Conservation (phyloP, 2,888 invertebrate genomes). For the Megamerina dolium region DNA sequence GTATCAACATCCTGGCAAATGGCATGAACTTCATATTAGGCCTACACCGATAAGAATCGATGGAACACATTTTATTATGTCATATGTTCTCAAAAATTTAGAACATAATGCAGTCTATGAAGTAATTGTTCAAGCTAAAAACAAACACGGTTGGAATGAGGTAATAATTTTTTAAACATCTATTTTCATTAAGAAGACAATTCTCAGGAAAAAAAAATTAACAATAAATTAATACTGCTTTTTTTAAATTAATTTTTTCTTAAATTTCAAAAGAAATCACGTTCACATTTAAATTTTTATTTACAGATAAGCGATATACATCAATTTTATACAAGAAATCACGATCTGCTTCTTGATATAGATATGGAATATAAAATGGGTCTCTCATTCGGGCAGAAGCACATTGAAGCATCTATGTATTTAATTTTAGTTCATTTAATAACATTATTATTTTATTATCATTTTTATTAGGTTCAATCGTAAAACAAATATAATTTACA, state of each 20-base stretch:
- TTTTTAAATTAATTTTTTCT: too few species aligned
- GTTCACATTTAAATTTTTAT: conserved; percentile 8
- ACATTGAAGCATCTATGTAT: background rate
- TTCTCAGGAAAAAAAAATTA: too few species aligned
- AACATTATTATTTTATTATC: conserved; percentile 5
- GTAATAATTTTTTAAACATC: too few species aligned
- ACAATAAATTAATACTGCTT: too few species aligned
- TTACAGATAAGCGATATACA: conserved; percentile 65
- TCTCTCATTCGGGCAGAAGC: conserved; percentile 28
- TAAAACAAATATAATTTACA: too few species aligned
- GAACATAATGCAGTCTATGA: conserved; percentile 66
- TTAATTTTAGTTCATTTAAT: background rate
- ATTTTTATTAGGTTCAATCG: too few species aligned
- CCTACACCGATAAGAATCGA: conserved; percentile 46
- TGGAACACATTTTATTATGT: conserved; percentile 53
- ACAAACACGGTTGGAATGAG: conserved; percentile 70
- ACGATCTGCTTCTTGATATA: conserved; percentile 49
- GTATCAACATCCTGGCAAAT: conserved; percentile 64
- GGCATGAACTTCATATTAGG: conserved; percentile 57
- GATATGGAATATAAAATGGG: conserved; percentile 51
- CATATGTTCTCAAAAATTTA: conserved; percentile 59
- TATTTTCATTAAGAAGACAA: too few species aligned
- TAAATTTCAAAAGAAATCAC: too few species aligned
- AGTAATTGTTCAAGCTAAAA: conserved; percentile 68
- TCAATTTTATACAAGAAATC: conserved; percentile 65